phyloP scores from a whole-genome alignment of 2,888 invertebrate species.

The Slavum lentiscoides region DNA sequence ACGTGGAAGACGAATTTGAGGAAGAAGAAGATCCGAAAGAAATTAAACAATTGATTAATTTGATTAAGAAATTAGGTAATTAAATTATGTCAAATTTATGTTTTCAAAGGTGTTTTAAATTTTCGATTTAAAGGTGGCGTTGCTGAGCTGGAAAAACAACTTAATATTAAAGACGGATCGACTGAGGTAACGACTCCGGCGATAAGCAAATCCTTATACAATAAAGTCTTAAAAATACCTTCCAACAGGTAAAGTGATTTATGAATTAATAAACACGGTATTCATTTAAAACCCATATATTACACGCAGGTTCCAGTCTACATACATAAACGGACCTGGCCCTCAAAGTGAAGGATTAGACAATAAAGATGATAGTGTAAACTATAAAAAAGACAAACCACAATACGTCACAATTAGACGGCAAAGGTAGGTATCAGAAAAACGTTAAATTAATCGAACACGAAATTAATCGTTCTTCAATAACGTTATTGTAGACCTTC shows the following conservation, averaged over 20 bases:
- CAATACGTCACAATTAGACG: constrained; percentile 76
- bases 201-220: constrained; percentile 76
- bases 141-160: constrained; percentile 81
- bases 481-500: constrained; percentile 34
- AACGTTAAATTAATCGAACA: neutral
- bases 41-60: constrained; percentile 79
- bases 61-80: constrained; percentile 82
- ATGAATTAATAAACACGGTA: neutral
- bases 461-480: neutral
- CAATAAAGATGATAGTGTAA: constrained; percentile 58
- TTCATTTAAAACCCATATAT: neutral
- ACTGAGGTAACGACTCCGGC: constrained; percentile 62
- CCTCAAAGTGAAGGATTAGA: constrained; percentile 65
- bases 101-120: neutral
- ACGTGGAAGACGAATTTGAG: constrained; percentile 58
- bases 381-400: constrained; percentile 61
- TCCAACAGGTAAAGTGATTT: constrained; percentile 54
- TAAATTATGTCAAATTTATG: neutral
- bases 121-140: constrained; percentile 69
- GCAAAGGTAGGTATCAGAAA: constrained; percentile 59
- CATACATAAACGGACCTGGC: constrained; percentile 65
- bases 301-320: constrained; percentile 56
- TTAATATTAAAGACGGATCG: constrained; percentile 64
- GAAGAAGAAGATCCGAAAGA: constrained; percentile 71
- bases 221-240: constrained; percentile 67